Conservation (phyloP, 2,797 vertebrate species). For the Pyrocephalus nanus region DNA sequence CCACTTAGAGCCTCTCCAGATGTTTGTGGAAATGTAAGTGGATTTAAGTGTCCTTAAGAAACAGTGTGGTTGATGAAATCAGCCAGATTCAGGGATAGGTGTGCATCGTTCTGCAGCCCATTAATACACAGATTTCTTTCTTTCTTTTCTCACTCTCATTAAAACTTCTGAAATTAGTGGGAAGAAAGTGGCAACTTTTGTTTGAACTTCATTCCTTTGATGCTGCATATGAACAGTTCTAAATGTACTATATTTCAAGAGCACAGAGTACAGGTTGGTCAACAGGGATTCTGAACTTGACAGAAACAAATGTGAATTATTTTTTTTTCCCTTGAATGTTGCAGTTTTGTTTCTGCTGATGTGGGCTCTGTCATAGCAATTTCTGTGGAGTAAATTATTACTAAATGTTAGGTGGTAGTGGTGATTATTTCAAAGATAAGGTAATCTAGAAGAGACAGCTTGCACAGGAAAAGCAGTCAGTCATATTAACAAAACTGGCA, state of each 20-base stretch:
- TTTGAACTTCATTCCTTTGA: not conserved
- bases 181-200: not conserved
- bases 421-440: conserved; percentile 40
- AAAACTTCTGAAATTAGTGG: not conserved
- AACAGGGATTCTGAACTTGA: not conserved
- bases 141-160: not conserved
- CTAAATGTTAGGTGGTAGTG: conserved; percentile 14
- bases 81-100: not conserved
- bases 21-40: not conserved
- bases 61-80: not conserved
- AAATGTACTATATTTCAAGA: not conserved
- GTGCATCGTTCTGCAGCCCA: not conserved
- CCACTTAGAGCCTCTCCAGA: not conserved
- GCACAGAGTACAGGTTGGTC: not conserved
- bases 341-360: not conserved
- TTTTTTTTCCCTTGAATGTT: not conserved
- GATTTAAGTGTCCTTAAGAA: not conserved
- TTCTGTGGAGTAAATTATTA: conserved; percentile 22
- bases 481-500: conserved; percentile 60
- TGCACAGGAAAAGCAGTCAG: conserved; percentile 21
- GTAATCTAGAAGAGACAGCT: conserved; percentile 50
- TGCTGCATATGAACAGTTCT: not conserved
- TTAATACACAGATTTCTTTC: not conserved
- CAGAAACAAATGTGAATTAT: not conserved
- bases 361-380: not conserved